phyloP scores from a whole-genome alignment of 2,888 invertebrate species.

The Aphrophora alni region DNA sequence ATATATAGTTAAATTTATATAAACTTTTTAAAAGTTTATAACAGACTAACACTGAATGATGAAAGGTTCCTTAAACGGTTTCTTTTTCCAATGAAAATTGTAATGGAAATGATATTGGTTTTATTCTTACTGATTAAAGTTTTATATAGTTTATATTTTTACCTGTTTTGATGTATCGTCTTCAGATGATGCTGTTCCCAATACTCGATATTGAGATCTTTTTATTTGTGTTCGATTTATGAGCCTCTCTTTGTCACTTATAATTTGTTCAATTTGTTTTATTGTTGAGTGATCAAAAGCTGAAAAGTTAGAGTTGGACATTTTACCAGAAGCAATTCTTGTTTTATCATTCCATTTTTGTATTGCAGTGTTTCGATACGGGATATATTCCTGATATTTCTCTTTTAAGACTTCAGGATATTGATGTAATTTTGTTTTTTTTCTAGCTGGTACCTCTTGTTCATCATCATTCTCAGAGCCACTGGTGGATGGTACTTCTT shows the following conservation, averaged over 20 bases:
- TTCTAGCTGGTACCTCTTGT: conserved; percentile 53
- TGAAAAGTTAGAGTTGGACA: conserved; percentile 68
- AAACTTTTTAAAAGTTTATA: too few relatives aligned
- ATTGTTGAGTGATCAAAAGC: conserved; percentile 63
- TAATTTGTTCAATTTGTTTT: conserved; percentile 85
- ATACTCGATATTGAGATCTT: conserved; percentile 72
- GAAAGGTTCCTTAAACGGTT: too few relatives aligned
- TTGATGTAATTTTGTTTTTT: conserved; percentile 62
- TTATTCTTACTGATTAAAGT: too few relatives aligned
- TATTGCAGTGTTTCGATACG: conserved; percentile 79
- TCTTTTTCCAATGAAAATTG: too few relatives aligned
- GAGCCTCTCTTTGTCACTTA: conserved; percentile 78
- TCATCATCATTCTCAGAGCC: conserved; percentile 50
- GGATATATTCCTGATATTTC: conserved; percentile 66
- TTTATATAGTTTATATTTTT: too few relatives aligned
- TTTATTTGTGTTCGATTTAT: conserved; percentile 80
- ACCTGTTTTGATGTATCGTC: conserved; percentile 19
- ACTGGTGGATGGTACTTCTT: conserved; percentile 20
- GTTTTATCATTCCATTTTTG: conserved; percentile 97
- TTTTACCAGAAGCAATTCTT: conserved; percentile 69
- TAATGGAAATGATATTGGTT: too few relatives aligned
- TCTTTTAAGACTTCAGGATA: conserved; percentile 65
- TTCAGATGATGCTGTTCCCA: conserved; percentile 61
- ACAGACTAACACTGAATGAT: too few relatives aligned
- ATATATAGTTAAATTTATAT: too few relatives aligned